Base-by-base conservation (phyloP, 2,888 invertebrate genomes). In the Agrochola litura region DNA sequence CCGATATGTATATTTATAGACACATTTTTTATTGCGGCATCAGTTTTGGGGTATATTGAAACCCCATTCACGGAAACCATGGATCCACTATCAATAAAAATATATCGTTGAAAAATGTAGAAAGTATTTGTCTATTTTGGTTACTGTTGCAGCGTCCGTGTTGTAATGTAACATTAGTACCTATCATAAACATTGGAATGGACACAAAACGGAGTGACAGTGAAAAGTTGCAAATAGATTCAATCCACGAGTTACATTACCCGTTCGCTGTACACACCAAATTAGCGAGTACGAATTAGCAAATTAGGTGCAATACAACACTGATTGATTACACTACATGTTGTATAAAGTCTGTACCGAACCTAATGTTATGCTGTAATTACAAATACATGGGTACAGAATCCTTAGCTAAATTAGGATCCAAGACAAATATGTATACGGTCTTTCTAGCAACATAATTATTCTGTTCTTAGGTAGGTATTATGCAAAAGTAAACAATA, bases 31-130 rank as follows among this genome's bases (percentile, higher is more conserved):
- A 30, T 37, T n/a, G 60, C 65, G 58, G 30, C 46, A 56, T 65
- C 61, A 19, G 71, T 73, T 85, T 64, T 63, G n/a, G 65, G 60
- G 74, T 70, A 37, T 75, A 75, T 82, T 82, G 77, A 72, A 85
- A 73, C 68, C 69, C 73, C 58, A 74, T 85, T 73, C 64, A 77
- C 61, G 64, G 25, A 72, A 74, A 56, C 58, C 43, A 69, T 81
- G 77, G 37, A 67, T 68, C 60, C 30, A 81, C 30, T 77, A 60
- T 60, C 67, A 64, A 81, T 83, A 76, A 67, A 68, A 72, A 68
- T 49, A 76, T 54, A 75, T 60, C 37, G 58, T 41, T 66, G 54
- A 37, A 41, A 75, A 66, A 70, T 37, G 12, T 66, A 16, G 60
- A 14, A 60, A 46, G 30, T 6, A 54, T 52, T 69, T 60, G 6